Conservation (phyloP, 2,113 vertebrate genomes). For the Rhynchopsitta pachyrhyncha region DNA sequence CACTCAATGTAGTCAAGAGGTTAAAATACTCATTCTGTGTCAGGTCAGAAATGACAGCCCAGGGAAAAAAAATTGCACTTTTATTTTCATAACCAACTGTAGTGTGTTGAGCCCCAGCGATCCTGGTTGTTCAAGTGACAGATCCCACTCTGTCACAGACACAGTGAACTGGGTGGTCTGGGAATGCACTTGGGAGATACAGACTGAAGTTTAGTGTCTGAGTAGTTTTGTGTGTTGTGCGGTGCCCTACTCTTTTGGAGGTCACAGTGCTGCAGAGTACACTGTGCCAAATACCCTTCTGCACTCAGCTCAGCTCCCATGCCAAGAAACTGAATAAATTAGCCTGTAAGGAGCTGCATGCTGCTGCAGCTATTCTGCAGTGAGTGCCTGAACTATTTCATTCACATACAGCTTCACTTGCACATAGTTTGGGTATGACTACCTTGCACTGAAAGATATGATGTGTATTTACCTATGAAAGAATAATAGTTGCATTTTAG, state of each 20-base stretch:
- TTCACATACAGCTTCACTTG: not conserved
- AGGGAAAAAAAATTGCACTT: not conserved
- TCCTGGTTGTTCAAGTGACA: not conserved
- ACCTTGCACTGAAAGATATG: not conserved
- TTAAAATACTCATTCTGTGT: accelerated
- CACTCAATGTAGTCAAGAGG: not conserved
- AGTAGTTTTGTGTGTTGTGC: not conserved
- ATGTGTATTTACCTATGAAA: not conserved
- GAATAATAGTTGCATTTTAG: not conserved
- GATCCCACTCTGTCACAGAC: not conserved
- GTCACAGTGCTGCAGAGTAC: not conserved
- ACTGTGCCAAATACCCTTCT: not conserved
- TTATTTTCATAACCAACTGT: not conserved
- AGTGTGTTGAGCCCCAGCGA: not conserved
- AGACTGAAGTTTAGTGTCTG: accelerated
- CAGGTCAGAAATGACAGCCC: not conserved
- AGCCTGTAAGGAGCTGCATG: not conserved
- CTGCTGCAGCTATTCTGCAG: not conserved
- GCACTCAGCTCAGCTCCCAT: not conserved
- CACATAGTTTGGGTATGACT: not conserved
- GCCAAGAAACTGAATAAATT: not conserved
- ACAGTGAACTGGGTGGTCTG: not conserved
- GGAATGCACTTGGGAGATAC: accelerated
- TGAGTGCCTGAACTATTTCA: not conserved
- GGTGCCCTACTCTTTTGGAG: accelerated